Evolutionary conservation across 2,113 vertebrate species (phyloP).

Genomic region (Toxotes jaculatrix): DNA sequence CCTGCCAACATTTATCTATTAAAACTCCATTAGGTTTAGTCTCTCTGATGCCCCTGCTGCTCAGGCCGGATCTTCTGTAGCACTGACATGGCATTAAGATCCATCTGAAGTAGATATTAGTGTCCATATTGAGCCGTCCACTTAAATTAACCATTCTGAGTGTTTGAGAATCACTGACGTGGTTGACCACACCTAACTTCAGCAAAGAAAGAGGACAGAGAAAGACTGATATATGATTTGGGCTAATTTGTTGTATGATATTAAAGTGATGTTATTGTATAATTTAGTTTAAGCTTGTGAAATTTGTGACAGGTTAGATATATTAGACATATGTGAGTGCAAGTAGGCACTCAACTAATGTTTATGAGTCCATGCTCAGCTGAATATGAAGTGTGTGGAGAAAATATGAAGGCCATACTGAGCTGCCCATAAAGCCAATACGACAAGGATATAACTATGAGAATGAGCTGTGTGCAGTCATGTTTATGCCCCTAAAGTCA

Average conservation of each 20-base stretch:
- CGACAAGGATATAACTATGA: too few species aligned
- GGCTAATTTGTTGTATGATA: neutral
- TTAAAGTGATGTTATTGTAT: neutral
- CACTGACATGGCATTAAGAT: slow-evolving; percentile 50
- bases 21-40: slow-evolving; percentile 72
- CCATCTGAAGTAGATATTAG: slow-evolving; percentile 51
- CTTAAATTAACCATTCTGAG: slow-evolving; percentile 3
- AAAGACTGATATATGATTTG: neutral
- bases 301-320: too few species aligned
- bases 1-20: slow-evolving; percentile 78
- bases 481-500: slow-evolving; percentile 22
- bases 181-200: slow-evolving; percentile 11
- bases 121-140: slow-evolving; percentile 20
- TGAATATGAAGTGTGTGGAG: slow-evolving; percentile 7
- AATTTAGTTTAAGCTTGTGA: too few species aligned
- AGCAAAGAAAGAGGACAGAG: neutral
- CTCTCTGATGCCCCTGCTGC: slow-evolving; percentile 26
- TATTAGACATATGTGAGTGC: too few species aligned
- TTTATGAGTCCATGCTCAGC: neutral
- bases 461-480: neutral
- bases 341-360: too few species aligned
- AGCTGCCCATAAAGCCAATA: slow-evolving; percentile 13
- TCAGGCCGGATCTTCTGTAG: slow-evolving; percentile 49
- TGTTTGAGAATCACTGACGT: neutral
- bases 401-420: slow-evolving; percentile 17